Evolutionary conservation across 2,888 invertebrate species (phyloP), one percentile per base, ranked within the genome.

Genomic region (Drepana falcataria): DNA sequence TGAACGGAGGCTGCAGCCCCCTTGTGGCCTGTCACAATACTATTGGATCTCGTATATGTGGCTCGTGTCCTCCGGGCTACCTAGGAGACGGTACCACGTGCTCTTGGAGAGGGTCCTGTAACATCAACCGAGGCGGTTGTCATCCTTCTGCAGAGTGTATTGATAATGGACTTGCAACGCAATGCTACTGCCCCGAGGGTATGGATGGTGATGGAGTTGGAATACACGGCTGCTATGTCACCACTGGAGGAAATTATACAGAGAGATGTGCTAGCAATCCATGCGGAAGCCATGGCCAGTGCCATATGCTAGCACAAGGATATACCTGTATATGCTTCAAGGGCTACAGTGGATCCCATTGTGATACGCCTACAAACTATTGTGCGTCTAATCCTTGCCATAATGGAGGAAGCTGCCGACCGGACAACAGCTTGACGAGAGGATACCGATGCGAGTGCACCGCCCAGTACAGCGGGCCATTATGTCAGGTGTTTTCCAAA

Each of bases 1-100:
- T 97, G 74, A 96, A 96, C 72, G 98, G 98, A 1, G 98, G 98
- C 3, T 99, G 99, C 79, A 98, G 91, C 64, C 97, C 98, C 0
- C 83, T 91, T 68, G 98, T 98, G 0, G 89, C 94, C 35, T 99
- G 99, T 77, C 93, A 95, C 57, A 99, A 99, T 77, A 97, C 96
- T 0, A 90, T 93, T 63, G 99, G 99, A 4, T 97, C 98, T 0
- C 93, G 95, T 59, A 92, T 93, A 35, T 99, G 99, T 79, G 97
- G 96, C 0, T 79, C 93, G 0, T 99, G 99, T 84, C 99, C 99
- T 1, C 76, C 95, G 33, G 98, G 98, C 7, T 98, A 95, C 83
- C 87, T 92, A 63, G 98, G 98, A 0, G 95, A 98, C 77, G 98
- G 98, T 2, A 81, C 92, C 0, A 92, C 87, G 0, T 98, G 98